phyloP scores from a whole-genome alignment of 1,140 invertebrate species.

The Orchestia grillus region DNA sequence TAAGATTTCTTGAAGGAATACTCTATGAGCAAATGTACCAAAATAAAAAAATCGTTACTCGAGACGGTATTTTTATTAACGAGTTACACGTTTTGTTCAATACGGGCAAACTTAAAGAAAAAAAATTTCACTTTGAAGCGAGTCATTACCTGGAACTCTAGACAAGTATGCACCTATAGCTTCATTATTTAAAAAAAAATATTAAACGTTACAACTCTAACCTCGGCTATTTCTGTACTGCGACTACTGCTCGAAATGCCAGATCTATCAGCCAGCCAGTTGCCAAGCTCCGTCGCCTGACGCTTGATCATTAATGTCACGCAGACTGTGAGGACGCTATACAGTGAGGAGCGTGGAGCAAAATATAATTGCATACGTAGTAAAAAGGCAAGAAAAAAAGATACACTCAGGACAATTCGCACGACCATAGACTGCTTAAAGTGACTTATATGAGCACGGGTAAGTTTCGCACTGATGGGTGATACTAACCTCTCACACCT shows the following conservation, averaged over 20 bases:
- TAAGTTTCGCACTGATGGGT: no score
- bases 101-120: not conserved
- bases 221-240: no score
- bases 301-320: no score
- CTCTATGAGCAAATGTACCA: not conserved
- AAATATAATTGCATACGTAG: no score
- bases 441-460: no score
- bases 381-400: no score
- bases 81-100: not conserved
- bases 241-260: not conserved
- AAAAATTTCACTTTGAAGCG: not conserved
- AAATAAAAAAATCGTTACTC: not conserved
- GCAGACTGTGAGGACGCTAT: no score
- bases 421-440: no score
- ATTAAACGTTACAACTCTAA: not conserved
- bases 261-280: not conserved
- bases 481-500: no score
- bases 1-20: not conserved
- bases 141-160: not conserved
- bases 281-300: no score
- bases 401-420: no score
- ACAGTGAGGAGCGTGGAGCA: no score
- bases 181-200: not conserved
- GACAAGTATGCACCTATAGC: not conserved
- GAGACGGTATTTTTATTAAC: not conserved